Evolutionary conservation across 2,888 invertebrate genomes (phyloP).

Genomic region (Lathronympha strigana): DNA sequence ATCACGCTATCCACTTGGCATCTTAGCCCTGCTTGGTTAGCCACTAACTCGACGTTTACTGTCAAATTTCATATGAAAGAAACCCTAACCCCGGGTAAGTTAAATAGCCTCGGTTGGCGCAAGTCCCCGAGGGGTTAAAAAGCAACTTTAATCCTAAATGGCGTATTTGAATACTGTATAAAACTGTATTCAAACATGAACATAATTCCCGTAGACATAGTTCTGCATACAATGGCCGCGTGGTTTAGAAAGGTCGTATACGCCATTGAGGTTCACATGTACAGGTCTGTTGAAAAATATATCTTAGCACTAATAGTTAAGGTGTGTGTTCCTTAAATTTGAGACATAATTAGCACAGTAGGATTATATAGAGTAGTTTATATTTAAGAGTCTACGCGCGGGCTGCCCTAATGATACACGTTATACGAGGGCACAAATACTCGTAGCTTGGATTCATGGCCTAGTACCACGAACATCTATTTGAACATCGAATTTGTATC

Average conservation of each 20-base stretch:
- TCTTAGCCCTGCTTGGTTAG: no score
- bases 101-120: no score
- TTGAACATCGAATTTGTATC: no score
- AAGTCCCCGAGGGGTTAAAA: background rate
- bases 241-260: background rate
- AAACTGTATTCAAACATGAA: slow-evolving; percentile 21
- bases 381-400: background rate
- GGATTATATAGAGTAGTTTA: background rate
- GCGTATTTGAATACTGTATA: slow-evolving; percentile 9
- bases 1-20: no score
- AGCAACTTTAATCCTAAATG: slow-evolving; percentile 4
- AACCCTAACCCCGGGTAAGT: no score
- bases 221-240: slow-evolving; percentile 38
- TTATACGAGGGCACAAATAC: no score
- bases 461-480: no score
- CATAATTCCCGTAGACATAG: slow-evolving; percentile 21
- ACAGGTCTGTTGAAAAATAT: background rate
- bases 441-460: no score
- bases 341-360: background rate
- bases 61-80: no score
- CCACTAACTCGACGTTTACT: no score
- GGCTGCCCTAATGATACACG: no score
- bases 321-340: background rate
- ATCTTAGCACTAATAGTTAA: background rate
- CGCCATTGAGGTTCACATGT: background rate